Evolutionary conservation across 1,140 invertebrate species (phyloP).

Genomic region (Drosophila nigromelanica): DNA sequence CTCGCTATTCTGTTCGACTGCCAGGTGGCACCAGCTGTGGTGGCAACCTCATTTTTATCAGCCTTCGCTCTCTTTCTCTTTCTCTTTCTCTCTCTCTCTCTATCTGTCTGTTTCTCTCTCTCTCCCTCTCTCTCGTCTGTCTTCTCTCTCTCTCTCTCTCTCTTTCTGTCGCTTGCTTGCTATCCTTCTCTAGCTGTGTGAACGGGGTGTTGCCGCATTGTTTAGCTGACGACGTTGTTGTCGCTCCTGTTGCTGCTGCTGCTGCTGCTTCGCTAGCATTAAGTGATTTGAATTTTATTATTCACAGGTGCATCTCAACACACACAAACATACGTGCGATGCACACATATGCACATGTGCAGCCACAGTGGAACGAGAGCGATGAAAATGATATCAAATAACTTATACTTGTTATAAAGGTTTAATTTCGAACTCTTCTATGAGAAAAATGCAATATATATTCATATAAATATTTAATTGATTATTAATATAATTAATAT

Average conservation of each 20-base stretch:
- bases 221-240: conserved; percentile 48
- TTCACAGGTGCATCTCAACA: conserved; percentile 71
- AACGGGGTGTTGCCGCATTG: conserved; percentile 75
- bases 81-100: conserved; percentile 3
- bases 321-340: conserved; percentile 18
- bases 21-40: conserved; percentile 57
- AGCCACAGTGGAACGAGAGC: conserved; percentile 18
- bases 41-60: conserved; percentile 73
- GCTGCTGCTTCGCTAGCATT: conserved; percentile 44
- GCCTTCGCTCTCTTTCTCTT: background rate
- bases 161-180: background rate
- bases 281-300: conserved; percentile 82
- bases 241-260: conserved; percentile 28
- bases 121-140: background rate
- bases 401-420: no score
- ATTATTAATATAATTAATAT: no score
- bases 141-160: background rate
- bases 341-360: conserved; percentile 13
- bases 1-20: conserved; percentile 14
- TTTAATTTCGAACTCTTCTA: no score
- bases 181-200: conserved; percentile 17
- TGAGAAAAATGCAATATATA: no score
- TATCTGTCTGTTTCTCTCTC: conserved; percentile 1
- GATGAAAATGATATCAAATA: background rate
- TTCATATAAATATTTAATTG: no score